Percentiles rank a stretch among this genome's conserved stretches.
Evolutionary conservation across 2,113 vertebrate genomes (phyloP).

Genomic region (Crotalus helleri): DNA sequence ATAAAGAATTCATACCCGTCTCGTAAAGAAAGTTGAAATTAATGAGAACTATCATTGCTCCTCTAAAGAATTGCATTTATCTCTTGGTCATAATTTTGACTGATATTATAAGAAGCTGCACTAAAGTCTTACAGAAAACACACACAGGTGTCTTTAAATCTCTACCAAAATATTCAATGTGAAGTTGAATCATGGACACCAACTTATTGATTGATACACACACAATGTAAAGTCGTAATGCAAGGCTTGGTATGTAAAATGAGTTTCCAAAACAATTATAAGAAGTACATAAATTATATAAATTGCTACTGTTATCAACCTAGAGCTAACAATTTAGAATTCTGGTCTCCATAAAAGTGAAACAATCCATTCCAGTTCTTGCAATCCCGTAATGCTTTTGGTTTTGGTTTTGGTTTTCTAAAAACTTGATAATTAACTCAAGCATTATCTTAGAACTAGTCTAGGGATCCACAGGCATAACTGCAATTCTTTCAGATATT

Average conservation of each 20-base stretch:
- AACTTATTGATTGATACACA: neutral
- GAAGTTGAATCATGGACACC: neutral
- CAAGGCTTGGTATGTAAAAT: neutral
- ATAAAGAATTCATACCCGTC: neutral
- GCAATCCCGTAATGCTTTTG: neutral
- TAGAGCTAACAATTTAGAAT: neutral
- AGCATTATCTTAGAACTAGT: neutral
- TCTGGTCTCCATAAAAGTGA: neutral
- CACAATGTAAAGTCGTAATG: neutral
- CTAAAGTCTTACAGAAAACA: neutral
- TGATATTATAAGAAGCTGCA: neutral
- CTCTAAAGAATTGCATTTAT: neutral
- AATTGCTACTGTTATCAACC: neutral
- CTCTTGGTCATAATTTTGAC: neutral
- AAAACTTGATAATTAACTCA: neutral
- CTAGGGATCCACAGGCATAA: neutral
- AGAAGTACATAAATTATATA: neutral
- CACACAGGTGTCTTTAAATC: neutral
- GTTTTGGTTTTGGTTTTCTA: neutral
- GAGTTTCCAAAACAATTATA: neutral
- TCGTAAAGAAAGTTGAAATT: neutral
- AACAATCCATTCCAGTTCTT: neutral
- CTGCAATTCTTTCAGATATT: neutral
- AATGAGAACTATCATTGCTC: neutral
- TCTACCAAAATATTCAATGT: neutral